Evolutionary conservation across 2,888 invertebrate genomes (phyloP), one percentile per base, ranked within the genome.

Genomic region (Xanthia togata): DNA sequence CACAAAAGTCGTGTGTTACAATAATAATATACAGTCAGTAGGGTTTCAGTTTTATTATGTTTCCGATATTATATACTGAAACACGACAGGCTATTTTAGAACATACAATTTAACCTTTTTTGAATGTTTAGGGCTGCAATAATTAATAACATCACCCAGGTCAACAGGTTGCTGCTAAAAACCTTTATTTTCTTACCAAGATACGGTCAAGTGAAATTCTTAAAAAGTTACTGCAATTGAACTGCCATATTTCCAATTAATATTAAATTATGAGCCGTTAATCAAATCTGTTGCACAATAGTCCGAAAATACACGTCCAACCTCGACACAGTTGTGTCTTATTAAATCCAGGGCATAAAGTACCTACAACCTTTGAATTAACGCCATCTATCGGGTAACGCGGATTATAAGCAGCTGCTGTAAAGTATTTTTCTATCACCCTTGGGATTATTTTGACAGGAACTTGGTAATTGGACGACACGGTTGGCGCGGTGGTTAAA

Each of bases 261-360:
- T 76, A 73, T 84, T 68, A 82, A 81, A 86, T 86, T 88, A 76
- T 79, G 78, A 83, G 65, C 68, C 11, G 84, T 88, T 87, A 88
- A 91, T 91, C 88, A 92, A 89, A 89, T 90, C 81, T 78, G 90
- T 95, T 96, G 93, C 94, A 94, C 92, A 95, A 95, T 92, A 62
- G 87, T 90, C 94, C 93, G 83, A 95, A 95, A 95, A 96, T 96
- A 95, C 86, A 76, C 86, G 74, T 8, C 59, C 65, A 87, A 77
- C 88, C 96, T 95, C 96, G 96, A 96, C 96, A 95, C 85, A 94
- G 83, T 92, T 96, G 81, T 86, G 91, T 87, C 89, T 82, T 74
- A 81, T 85, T 84, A 83, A 81, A 84, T 83, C 75, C 85, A 87
- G 87, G 88, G 88, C 89, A 87, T 86, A 81, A 80, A 81, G 74